Evolutionary conservation across 1,140 invertebrate species (phyloP), one percentile per base, ranked within the genome.

Genomic region (Hestina assimilis): DNA sequence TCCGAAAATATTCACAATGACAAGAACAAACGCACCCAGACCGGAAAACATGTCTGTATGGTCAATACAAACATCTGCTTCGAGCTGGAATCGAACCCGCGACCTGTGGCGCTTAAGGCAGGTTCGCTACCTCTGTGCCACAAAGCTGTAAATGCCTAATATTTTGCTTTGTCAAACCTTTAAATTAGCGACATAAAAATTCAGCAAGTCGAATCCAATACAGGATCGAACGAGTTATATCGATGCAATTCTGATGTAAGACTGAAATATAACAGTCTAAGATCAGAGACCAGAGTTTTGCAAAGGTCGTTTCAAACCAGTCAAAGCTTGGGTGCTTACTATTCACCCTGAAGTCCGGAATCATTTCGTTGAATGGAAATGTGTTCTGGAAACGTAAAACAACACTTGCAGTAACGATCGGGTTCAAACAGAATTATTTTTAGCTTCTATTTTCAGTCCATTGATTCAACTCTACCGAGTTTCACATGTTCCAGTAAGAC

Each of bases 341-440:
- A 69, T 71, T 72, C 62, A 66, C 42, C 43, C 57, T 33, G 35
- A 26, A 59, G 38, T 59, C 51, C 53, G 41, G 40, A 59, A 54
- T 59, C 51, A 59, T 59, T 52, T 48, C 50, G 52, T 47, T 38
- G 45, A 53, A 41, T 59, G 51, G 31, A 64, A 59, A 56, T 41
- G 46, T 59, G 54, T 52, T 51, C 26, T 54, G 29, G 26, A 31
- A 50, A 56, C 35, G 57, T 35, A 56, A 51, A 52, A 29, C 51
- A 11, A 55, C 42, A 52, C 35, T 46, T 43, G 26, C 31, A 48
- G 45, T 58, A 63, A 59, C 50, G 60, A 58, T 50, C 29, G 40
- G 24, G 54, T 28, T 50, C 43, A 26, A 45, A 45, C 24, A 20
- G 43, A 31, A 26, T 47, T 20, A 47, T 47, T 38, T 47, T 47